phyloP scores from a whole-genome alignment of 2,113 vertebrate genomes.

The Albula goreensis region DNA sequence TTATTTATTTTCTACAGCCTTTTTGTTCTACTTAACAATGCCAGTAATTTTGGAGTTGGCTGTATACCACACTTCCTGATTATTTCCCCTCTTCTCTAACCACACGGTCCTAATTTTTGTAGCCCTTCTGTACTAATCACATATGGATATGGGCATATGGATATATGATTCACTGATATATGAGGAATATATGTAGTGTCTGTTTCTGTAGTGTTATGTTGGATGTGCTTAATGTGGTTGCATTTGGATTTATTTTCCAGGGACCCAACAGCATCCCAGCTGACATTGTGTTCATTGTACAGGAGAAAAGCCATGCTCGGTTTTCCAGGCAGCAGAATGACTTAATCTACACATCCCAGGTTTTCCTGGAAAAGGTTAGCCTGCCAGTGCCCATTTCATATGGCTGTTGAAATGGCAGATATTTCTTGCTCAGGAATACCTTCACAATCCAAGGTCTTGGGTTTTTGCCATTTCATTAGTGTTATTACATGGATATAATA shows the following conservation, averaged over 20 bases:
- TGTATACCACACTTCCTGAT: neutral
- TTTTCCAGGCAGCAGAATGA: slow-evolving; percentile 74
- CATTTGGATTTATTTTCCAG: slow-evolving; percentile 58
- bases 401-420: neutral
- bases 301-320: slow-evolving; percentile 79
- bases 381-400: neutral
- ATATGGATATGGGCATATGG: neutral
- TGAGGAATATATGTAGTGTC: neutral
- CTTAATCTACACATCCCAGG: slow-evolving; percentile 68
- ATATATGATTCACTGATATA: too few species aligned
- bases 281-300: slow-evolving; percentile 87
- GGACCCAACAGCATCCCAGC: slow-evolving; percentile 88
- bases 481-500: too few species aligned
- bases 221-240: neutral
- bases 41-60: too few species aligned
- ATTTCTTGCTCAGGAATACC: too few species aligned
- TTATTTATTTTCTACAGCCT: too few species aligned
- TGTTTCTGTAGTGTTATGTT: neutral
- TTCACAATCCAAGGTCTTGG: too few species aligned
- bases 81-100: neutral
- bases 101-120: neutral
- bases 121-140: neutral
- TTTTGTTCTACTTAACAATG: too few species aligned
- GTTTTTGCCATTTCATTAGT: too few species aligned
- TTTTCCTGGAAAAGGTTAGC: slow-evolving; percentile 83